A percentile compares a stretch with the other conserved stretches of the same genome.
Evolutionary conservation across 2,113 vertebrate genomes (phyloP).

Genomic region (Gymnarchus niloticus): DNA sequence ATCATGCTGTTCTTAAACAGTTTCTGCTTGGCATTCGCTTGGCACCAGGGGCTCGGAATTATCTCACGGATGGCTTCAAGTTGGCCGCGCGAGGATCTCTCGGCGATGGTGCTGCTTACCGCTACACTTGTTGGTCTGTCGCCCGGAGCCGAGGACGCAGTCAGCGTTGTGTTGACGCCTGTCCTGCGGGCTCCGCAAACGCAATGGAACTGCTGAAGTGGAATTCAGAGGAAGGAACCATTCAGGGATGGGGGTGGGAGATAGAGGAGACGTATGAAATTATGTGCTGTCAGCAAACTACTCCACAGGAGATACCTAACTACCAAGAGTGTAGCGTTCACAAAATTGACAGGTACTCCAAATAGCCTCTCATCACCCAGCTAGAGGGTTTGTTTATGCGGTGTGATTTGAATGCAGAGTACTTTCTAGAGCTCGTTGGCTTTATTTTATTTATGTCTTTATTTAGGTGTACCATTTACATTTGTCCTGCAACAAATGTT

Average conservation of each 20-base stretch:
- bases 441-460: not conserved
- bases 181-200: not conserved
- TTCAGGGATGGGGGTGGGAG: not conserved
- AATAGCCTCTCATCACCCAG: not conserved
- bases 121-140: not conserved
- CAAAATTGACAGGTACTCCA: slow-evolving; percentile 12
- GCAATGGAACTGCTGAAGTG: not conserved
- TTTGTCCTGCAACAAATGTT: not conserved
- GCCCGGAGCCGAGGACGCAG: not conserved
- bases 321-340: not conserved
- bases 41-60: not conserved
- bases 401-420: not conserved
- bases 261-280: not conserved
- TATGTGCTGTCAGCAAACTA: slow-evolving; percentile 12
- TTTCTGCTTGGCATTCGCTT: not conserved
- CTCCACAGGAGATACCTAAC: slow-evolving; percentile 1
- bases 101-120: not conserved
- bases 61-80: not conserved
- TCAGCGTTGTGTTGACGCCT: not conserved
- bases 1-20: not conserved
- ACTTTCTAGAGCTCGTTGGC: not conserved
- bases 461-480: not conserved
- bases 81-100: not conserved
- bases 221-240: not conserved
- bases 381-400: slow-evolving; percentile 3